phyloP scores from a whole-genome alignment of 2,113 vertebrate genomes.

The Grammatotria lemairii region DNA sequence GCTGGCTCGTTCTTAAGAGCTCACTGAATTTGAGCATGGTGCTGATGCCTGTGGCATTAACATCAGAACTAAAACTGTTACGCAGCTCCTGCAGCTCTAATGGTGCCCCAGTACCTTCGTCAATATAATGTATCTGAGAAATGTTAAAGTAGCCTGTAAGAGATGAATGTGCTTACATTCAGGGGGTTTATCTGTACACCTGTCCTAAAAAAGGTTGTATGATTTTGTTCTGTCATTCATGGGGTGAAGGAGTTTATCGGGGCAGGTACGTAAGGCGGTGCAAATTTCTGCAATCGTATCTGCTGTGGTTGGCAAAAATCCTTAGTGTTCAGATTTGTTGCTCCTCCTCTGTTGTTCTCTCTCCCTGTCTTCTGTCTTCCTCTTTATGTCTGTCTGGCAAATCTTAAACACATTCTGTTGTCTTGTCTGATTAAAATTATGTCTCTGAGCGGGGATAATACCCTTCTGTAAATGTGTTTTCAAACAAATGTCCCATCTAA shows the following conservation, averaged over 20 bases:
- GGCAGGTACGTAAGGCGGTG: not conserved
- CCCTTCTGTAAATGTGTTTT: constrained; percentile 63
- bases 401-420: constrained; percentile 48
- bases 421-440: constrained; percentile 42
- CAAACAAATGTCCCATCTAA: constrained; percentile 60
- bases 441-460: constrained; percentile 45
- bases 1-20: not conserved
- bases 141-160: not conserved
- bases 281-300: not conserved
- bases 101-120: not conserved
- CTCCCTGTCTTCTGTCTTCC: constrained; percentile 5
- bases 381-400: constrained; percentile 33
- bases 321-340: not conserved
- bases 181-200: not conserved
- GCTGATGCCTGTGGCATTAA: not conserved
- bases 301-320: not conserved
- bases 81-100: not conserved
- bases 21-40: not conserved
- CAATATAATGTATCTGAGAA: not conserved
- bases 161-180: not conserved
- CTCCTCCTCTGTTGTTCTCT: not conserved
- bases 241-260: not conserved
- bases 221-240: not conserved
- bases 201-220: not conserved
- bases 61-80: not conserved